Base-by-base conservation (phyloP, 2,113 vertebrate species). In the Scomber scombrus region DNA sequence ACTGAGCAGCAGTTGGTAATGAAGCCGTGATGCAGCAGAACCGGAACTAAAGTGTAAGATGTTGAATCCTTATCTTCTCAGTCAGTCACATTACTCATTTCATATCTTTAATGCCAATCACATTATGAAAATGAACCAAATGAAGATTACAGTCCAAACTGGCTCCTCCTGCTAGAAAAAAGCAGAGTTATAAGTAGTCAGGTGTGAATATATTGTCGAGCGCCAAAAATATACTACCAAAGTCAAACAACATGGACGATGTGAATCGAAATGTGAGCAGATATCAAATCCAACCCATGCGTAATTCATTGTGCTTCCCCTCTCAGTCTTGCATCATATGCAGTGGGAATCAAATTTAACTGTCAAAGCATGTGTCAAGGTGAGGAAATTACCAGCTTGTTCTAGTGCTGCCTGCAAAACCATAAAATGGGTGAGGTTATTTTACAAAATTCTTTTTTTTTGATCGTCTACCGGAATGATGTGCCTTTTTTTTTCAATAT, bases 321-420 rank as follows among this genome's bases (percentile, higher is more conserved):
- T 21, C 13, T n/a, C 6, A 18, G 15, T 29, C 63, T 29, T 13
- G 15, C 12, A 1, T 61, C 62, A 66, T 2, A 50, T 1, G 1
- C 11, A 3, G 57, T 49, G 29, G 52, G 46, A 60, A 71, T 66
- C 50, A 29, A 34, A 63, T 78, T 49, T 21, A 63, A 69, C 57
- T 65, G 60, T 78, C 40, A 46, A 31, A 10, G 73, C 34, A n/a
- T 40, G 68, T 60, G n/a, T 72, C 45, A 64, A 72, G 64, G 50
- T 64, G 55, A 63, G 75, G 65, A 83, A 55, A 78, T 69, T 12
- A 61, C 34, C 57, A 50, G 57, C 11, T 29, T 16, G 71, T 14
- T 26, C 14, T 26, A 2, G 12, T 12, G 13, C 34, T 47, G 31
- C 14, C 54, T 11, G 11, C 5, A 57, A 73, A 72, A 57, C 50